phyloP scores from a whole-genome alignment of 2,888 invertebrate genomes.

The Melolontha melolontha region DNA sequence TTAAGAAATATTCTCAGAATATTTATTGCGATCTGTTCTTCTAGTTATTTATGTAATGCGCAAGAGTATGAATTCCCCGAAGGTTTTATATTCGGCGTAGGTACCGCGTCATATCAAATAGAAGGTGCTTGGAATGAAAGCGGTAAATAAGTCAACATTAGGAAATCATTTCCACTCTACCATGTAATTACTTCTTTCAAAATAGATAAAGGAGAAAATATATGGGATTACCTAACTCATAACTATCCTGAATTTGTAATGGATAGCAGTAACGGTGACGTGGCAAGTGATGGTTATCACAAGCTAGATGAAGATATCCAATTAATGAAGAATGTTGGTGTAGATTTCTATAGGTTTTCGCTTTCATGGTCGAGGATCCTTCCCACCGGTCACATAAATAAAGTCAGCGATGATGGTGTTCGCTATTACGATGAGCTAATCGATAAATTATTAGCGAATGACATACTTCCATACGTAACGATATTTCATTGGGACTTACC shows the following conservation, averaged over 20 bases:
- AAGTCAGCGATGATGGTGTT: constrained; percentile 71
- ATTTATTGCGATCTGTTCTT: too few relatives aligned
- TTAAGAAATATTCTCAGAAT: too few relatives aligned
- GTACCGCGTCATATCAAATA: constrained; percentile 55
- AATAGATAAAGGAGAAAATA: constrained; percentile 73
- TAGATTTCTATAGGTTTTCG: constrained; percentile 72
- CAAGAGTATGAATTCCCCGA: constrained; percentile 35
- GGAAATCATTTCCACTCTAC: too few relatives aligned
- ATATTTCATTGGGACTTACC: too few relatives aligned
- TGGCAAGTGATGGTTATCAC: constrained; percentile 77
- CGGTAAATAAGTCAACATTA: constrained; percentile 6
- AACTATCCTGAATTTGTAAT: constrained; percentile 66
- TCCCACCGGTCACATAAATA: constrained; percentile 69
- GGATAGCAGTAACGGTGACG: constrained; percentile 72
- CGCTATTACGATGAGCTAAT: constrained; percentile 72
- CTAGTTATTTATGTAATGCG: too few relatives aligned
- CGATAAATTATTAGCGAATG: constrained; percentile 58
- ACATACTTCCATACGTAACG: constrained; percentile 71
- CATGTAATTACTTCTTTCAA: neutral
- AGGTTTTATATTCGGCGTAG: constrained; percentile 48
- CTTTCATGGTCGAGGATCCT: constrained; percentile 77
- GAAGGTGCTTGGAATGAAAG: constrained; percentile 51
- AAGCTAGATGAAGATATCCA: constrained; percentile 72
- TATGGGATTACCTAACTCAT: constrained; percentile 78
- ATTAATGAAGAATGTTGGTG: constrained; percentile 69